Evolutionary conservation across 2,113 vertebrate species (phyloP).

Genomic region (Chaetodon auriga): DNA sequence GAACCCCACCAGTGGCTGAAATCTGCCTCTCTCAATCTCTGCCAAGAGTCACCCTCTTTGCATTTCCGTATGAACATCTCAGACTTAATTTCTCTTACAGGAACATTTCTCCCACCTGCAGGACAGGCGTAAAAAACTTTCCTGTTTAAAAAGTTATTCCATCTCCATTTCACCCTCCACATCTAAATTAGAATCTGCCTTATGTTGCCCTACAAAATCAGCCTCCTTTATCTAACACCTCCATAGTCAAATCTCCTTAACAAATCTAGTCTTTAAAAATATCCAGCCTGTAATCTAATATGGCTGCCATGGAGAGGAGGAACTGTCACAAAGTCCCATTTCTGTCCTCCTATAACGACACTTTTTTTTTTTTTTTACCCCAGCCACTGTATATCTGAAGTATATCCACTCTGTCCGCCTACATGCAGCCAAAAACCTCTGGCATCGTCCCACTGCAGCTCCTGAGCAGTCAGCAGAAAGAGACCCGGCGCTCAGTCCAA

Average conservation of each 20-base stretch:
- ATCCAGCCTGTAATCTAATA: conserved; percentile 34
- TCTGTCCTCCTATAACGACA: conserved; percentile 13
- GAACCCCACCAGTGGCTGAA: conserved; percentile 61
- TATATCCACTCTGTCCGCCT: conserved; percentile 55
- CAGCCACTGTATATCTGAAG: conserved; percentile 22
- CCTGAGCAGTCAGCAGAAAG: conserved; percentile 67
- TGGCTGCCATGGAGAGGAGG: conserved; percentile 24
- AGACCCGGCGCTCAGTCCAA: conserved; percentile 49
- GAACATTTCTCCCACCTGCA: conserved; percentile 26
- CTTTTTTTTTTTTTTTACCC: conserved; percentile 24
- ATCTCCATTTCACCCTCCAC: conserved; percentile 12
- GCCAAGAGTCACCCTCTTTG: conserved; percentile 57
- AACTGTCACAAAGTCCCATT: conserved; percentile 49
- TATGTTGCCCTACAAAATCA: conserved; percentile 1
- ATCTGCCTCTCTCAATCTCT: conserved; percentile 54
- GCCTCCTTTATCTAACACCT: conserved; percentile 32
- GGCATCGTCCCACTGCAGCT: conserved; percentile 56
- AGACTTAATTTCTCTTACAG: conserved; percentile 41
- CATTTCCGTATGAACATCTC: conserved; percentile 55
- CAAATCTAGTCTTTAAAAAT: conserved; percentile 45
- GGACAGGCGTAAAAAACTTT: conserved; percentile 6
- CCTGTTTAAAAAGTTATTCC: conserved; percentile 41
- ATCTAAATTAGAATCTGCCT: conserved; percentile 37
- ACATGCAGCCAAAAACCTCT: conserved; percentile 69
- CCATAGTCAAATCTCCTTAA: conserved; percentile 27